Evolutionary conservation across 2,888 invertebrate genomes (phyloP).

Genomic region (Drosophila anomelani): DNA sequence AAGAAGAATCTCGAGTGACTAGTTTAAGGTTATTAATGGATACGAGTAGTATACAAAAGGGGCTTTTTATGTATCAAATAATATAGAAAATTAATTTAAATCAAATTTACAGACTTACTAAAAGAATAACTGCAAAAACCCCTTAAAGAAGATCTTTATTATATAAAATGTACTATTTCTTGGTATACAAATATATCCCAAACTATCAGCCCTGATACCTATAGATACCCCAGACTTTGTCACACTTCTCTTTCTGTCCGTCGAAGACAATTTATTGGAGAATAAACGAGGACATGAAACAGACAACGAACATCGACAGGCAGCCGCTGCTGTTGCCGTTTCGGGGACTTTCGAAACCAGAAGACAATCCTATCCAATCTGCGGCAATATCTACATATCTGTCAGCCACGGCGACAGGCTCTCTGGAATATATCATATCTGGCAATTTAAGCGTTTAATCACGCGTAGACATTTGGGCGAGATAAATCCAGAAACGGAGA

Average conservation of each 20-base stretch:
- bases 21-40: not conserved
- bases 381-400: constrained; percentile 28
- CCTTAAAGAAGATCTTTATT: not conserved
- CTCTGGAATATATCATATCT: constrained; percentile 67
- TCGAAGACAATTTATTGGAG: constrained; percentile 53
- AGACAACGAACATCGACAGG: constrained; percentile 53
- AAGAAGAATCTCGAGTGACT: not conserved
- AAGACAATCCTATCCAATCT: constrained; percentile 45
- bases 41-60: constrained; percentile 2
- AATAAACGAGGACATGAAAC: constrained; percentile 30
- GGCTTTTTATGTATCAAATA: not conserved
- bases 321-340: constrained; percentile 31
- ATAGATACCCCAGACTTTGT: not conserved
- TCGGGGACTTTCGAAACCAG: constrained; percentile 33
- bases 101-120: not conserved
- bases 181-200: not conserved
- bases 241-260: constrained; percentile 37
- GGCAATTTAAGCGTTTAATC: constrained; percentile 77
- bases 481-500: constrained; percentile 58
- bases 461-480: constrained; percentile 72
- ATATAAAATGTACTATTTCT: too few relatives aligned
- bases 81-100: not conserved
- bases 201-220: too few relatives aligned
- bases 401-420: constrained; percentile 49
- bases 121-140: not conserved